Base-by-base conservation (phyloP, 1,140 invertebrate species). In the Heterodera schachtii region DNA sequence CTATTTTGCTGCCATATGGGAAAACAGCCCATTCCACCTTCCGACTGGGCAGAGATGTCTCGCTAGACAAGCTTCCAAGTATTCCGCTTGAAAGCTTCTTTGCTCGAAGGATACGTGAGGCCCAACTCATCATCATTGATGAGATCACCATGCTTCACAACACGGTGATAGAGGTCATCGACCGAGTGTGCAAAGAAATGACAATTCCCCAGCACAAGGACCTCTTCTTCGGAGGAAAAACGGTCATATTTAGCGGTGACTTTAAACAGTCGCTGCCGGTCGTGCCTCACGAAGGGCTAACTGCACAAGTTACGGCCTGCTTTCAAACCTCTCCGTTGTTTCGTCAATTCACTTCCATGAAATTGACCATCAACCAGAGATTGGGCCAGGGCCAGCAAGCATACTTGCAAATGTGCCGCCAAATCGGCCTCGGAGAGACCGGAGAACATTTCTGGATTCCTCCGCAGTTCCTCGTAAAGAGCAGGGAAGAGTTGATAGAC, bases 181-280 rank as follows among this genome's bases (percentile, higher is more conserved):
- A 81, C 44, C 16, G 31, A 43, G 21, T 81, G 11, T 81, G 79
- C 78, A 41, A 78, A 7, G 66, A n/a, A 1, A 79, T 66, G 31
- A 11, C 78, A 19, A 19, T 49, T 31, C 7, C 41, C 5, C 46
- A 71, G 49, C 21, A 46, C 16, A 47, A 81, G 8, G 8, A 81
- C 2, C 43, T 81, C 6, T 64, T 60, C 44, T 81, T 81, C 41
- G 80, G 31, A 47, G 80, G 80, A 31, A 81, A 81, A 70, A 66
- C 78, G n/a, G 75, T 81, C 8, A 66, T 81, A 5, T 19, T 81
- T 3, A 69, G 79, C 31, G 76, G 60, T 46, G 80, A 81, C 49
- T 82, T 57, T 21, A 79, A 81, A 60, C 80, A 81, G 78, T 81
- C 69, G 67, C 78, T 81, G 13, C 80, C 80, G 41, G 57, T 81